A percentile compares a stretch with the other conserved stretches of the same genome.
These are phyloP conservation scores for Microtus ochrogaster DNA, from an alignment of 2,113 vertebrate genomes.

Conservation along the genomic window DNA sequence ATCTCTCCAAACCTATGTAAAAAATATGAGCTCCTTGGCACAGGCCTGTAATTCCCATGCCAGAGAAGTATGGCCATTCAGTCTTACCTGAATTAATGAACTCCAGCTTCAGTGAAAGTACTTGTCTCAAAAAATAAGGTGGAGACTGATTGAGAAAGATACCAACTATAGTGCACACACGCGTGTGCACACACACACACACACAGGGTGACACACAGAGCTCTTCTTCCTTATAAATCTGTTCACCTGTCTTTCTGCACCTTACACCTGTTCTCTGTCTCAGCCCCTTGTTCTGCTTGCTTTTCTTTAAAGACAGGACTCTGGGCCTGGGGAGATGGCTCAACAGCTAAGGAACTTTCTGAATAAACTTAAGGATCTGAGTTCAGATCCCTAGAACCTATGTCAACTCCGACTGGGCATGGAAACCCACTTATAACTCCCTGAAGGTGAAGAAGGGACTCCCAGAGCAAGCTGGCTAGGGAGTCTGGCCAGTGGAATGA, in stretches of 20 bases:
- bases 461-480: neutral
- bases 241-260: too few relatives aligned
- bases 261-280: too few relatives aligned
- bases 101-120: neutral
- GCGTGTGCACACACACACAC: neutral
- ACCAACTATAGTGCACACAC: neutral
- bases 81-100: neutral
- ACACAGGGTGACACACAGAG: neutral
- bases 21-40: neutral
- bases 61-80: neutral
- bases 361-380: neutral
- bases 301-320: neutral
- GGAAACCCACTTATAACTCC: neutral
- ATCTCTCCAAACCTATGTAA: too few relatives aligned
- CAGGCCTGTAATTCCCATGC: neutral
- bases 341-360: neutral
- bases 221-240: neutral
- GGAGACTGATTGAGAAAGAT: neutral
- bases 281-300: too few relatives aligned
- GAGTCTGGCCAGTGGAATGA: neutral
- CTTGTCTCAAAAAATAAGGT: neutral
- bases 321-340: neutral
- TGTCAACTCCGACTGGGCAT: neutral
- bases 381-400: neutral
- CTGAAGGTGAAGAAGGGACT: neutral